phyloP scores from a whole-genome alignment of 2,888 invertebrate species.

The Aspidapion aeneum region DNA sequence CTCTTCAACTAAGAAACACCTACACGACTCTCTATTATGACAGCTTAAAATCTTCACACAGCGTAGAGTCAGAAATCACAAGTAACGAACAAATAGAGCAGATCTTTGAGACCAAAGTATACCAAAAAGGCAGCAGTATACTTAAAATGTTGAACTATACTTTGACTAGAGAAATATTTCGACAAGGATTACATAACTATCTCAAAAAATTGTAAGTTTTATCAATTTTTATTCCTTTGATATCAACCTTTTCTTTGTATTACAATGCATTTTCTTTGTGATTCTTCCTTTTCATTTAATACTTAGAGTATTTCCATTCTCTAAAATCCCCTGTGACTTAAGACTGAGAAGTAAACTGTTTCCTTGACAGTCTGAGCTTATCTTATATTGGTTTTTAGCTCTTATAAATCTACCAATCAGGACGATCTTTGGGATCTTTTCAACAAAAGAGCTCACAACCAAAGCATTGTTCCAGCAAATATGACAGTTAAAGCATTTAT shows the following conservation, averaged over 20 bases:
- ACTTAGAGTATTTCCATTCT: too few relatives aligned
- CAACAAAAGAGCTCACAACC: constrained; percentile 40
- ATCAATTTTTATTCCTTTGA: too few relatives aligned
- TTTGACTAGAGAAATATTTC: constrained; percentile 52
- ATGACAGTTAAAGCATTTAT: constrained; percentile 59
- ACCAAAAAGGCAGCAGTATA: constrained; percentile 52
- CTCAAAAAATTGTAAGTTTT: constrained; percentile 54
- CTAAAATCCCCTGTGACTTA: too few relatives aligned
- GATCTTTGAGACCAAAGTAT: constrained; percentile 52
- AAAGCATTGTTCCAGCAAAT: constrained; percentile 43
- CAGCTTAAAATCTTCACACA: constrained; percentile 54
- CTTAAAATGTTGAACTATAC: constrained; percentile 60
- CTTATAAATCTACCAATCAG: constrained; percentile 59
- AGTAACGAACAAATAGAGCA: constrained; percentile 57
- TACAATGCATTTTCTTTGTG: too few relatives aligned
- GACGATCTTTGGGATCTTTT: constrained; percentile 64
- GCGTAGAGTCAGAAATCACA: constrained; percentile 52
- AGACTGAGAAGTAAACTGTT: too few relatives aligned
- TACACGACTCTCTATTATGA: constrained; percentile 55
- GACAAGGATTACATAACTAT: constrained; percentile 52
- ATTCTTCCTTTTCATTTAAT: too few relatives aligned
- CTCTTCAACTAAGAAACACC: constrained; percentile 52
- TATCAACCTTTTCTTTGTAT: too few relatives aligned
- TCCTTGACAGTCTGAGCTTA: too few relatives aligned
- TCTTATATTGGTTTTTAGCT: constrained; percentile 44